These are phyloP conservation scores for Tribolium freemani DNA, from an alignment of 2,888 invertebrate genomes.

Conservation along the genomic window DNA sequence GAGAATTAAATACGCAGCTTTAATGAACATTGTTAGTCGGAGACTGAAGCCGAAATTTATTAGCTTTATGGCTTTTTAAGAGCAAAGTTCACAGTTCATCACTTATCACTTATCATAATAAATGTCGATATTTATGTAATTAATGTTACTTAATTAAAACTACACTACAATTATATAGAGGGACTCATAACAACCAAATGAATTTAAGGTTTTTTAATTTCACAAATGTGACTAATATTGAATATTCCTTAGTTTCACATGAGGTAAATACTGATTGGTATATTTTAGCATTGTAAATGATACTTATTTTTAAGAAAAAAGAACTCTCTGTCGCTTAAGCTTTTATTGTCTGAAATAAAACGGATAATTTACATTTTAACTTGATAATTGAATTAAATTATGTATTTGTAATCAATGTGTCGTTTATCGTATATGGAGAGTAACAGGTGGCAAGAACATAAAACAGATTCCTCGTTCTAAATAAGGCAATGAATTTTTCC, in stretches of 20 bases:
- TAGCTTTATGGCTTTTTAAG: neutral
- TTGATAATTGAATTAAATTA: neutral
- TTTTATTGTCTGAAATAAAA: neutral
- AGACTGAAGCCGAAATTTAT: neutral
- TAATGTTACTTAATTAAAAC: neutral
- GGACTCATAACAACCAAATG: no score
- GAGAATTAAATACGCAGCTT: neutral
- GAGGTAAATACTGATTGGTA: no score
- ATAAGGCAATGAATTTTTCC: slow-evolving; percentile 2
- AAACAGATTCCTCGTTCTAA: neutral
- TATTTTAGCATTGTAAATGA: neutral
- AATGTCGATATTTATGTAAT: neutral
- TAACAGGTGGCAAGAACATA: slow-evolving; percentile 5
- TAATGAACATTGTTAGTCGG: neutral
- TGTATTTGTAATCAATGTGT: neutral
- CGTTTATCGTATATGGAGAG: neutral
- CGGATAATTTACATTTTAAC: neutral
- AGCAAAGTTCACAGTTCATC: neutral
- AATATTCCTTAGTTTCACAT: no score
- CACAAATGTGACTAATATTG: no score
- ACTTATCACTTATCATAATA: neutral
- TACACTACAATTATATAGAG: no score
- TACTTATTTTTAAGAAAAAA: neutral
- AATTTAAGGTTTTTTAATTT: no score
- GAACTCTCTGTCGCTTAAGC: neutral